Evolutionary conservation across 2,888 invertebrate species (phyloP), one percentile per base, ranked within the genome.

Genomic region (Urechis unicinctus): DNA sequence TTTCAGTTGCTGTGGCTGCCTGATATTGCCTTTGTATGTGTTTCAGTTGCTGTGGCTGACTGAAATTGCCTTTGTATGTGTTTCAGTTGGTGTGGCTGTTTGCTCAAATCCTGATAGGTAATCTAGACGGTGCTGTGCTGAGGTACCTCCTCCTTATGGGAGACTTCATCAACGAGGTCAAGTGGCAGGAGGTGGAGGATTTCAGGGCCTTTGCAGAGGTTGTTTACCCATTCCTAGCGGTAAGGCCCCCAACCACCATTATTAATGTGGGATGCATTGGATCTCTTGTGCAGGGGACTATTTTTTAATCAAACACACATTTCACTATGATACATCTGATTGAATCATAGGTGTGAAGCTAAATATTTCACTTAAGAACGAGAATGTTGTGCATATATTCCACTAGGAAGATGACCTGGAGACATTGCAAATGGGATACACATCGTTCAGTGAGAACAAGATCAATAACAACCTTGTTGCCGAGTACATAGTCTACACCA

Each of bases 331-430:
- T n/a, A n/a, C n/a, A n/a, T n/a, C n/a, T n/a, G n/a, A n/a, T n/a
- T n/a, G n/a, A n/a, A n/a, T n/a, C n/a, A n/a, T n/a, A n/a, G n/a
- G n/a, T n/a, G n/a, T n/a, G n/a, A n/a, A n/a, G n/a, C n/a, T n/a
- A n/a, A n/a, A n/a, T n/a, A n/a, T n/a, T n/a, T n/a, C n/a, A n/a
- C 22, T 6, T n/a, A 46, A 46, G 24, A n/a, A n/a, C n/a, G n/a
- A n/a, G n/a, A n/a, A n/a, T n/a, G n/a, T n/a, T n/a, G n/a, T n/a
- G n/a, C n/a, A n/a, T n/a, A n/a, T n/a, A n/a, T n/a, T n/a, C n/a
- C n/a, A n/a, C n/a, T n/a, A n/a, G 74, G 75, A 76, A 53, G 76
- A 75, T 64, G 75, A 76, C 53, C 60, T 76, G 28, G 76, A 76
- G 61, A 73, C 67, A 3, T 57, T 75, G 24, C 74, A 74, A 59